Evolutionary conservation across 2,888 invertebrate species (phyloP), one percentile per base, ranked within the genome.

Genomic region (Lithophane leautieri): DNA sequence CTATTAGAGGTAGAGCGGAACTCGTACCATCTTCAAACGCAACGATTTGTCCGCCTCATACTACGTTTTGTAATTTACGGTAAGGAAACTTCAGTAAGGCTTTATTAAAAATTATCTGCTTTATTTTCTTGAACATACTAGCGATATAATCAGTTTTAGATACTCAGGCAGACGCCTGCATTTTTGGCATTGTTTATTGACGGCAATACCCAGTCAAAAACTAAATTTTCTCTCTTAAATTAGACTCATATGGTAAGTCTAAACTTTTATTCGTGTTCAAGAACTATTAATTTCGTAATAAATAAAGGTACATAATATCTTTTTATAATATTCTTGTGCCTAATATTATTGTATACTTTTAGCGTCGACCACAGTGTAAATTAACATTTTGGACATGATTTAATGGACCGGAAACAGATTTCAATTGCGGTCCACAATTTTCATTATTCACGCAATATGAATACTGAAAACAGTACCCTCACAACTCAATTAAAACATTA

Each of bases 401-500:
- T 14, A 81, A 60, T 74, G 28, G 0, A 42, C 40, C 19, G 47
- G 54, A 62, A 70, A 52, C 54, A 47, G 11, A 70, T 76, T 76
- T 66, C 9, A 62, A 58, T 62, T 63, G 28, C n/a, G 70, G 61
- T 67, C n/a, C 19, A 34, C 52, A n/a, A 77, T 77, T 40, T 54
- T 58, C 56, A 60, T 63, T 62, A 78, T 60, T 58, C 62, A 68
- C 58, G 47, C 42, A 34, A 71, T 67, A 47, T 68, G 25, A 78
- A 63, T 44, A 44, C 42, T 19, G 56, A 50, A 74, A 74, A 67
- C 72, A 56, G 62, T 42, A 12, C 44, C 44, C 34, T 6, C 34
- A 34, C 34, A 34, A 34, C 34, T 6, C 34, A 34, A 34, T 34
- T 34, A 34, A 34, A 34, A 34, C 34, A 58, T 82, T 50, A 54